These are phyloP conservation scores for Tangara arthus DNA, from an alignment of 2,797 vertebrate species.

Conservation along the genomic window DNA sequence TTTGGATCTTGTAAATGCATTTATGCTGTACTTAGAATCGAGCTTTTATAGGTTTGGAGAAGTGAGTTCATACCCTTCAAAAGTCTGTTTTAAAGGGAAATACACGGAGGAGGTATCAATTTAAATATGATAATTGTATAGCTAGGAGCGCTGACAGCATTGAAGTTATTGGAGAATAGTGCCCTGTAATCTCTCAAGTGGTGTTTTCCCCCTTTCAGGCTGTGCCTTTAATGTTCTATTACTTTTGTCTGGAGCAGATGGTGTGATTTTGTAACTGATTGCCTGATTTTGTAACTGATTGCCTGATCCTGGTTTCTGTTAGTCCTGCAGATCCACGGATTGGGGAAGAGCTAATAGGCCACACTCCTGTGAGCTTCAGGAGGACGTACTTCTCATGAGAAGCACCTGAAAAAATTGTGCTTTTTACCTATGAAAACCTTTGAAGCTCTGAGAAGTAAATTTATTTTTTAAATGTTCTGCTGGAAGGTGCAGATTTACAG, in stretches of 20 bases:
- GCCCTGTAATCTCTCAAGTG: conserved; percentile 12
- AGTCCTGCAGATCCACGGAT: neutral
- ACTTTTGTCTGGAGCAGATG: conserved; percentile 20
- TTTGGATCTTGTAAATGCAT: neutral
- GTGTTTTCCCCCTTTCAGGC: neutral
- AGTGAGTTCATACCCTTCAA: neutral
- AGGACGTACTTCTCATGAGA: neutral
- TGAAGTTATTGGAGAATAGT: neutral
- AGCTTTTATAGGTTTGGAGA: neutral
- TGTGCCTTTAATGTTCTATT: conserved; percentile 19
- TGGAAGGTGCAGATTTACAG: neutral
- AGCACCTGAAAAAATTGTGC: neutral
- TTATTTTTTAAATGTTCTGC: conserved; percentile 10
- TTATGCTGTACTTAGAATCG: neutral
- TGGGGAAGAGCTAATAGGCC: conserved; percentile 21
- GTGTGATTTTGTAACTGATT: conserved; percentile 15
- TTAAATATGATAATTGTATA: neutral
- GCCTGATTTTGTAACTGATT: conserved; percentile 35
- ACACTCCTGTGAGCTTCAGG: neutral
- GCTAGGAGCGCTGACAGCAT: neutral
- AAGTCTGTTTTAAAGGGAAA: neutral
- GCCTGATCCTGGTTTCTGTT: neutral
- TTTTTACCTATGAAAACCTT: neutral
- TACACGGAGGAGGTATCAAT: neutral
- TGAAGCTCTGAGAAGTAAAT: conserved; percentile 22